A percentile compares a stretch with the other conserved stretches of the same genome.
phyloP scores from a whole-genome alignment of 2,797 vertebrate species.

The Heterohyrax brucei region DNA sequence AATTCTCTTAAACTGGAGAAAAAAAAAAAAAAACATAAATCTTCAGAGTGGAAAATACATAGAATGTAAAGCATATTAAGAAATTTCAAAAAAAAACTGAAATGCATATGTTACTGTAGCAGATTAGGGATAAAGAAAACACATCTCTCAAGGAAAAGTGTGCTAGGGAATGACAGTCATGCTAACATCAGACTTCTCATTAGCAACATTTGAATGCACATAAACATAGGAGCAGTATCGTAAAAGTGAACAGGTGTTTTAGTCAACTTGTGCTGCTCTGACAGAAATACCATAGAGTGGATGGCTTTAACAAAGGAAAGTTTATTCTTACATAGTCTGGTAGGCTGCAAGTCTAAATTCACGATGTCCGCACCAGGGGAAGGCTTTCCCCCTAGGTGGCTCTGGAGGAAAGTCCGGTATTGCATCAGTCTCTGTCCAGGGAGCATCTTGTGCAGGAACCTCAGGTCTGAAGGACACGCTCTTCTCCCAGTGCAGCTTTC shows the following conservation, averaged over 20 bases:
- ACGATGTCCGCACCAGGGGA: too few species aligned
- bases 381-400: too few species aligned
- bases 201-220: neutral
- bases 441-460: too few species aligned
- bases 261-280: too few species aligned
- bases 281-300: too few species aligned
- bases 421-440: too few species aligned
- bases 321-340: too few species aligned
- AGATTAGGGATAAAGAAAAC: neutral
- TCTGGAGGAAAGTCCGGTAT: too few species aligned
- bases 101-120: neutral
- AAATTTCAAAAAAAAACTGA: neutral
- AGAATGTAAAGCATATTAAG: neutral
- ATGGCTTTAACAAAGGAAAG: too few species aligned
- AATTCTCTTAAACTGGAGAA: neutral
- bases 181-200: neutral
- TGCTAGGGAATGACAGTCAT: neutral
- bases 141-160: neutral
- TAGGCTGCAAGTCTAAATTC: too few species aligned
- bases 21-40: neutral
- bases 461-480: too few species aligned
- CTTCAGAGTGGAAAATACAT: neutral
- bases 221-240: neutral
- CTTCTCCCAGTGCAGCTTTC: too few species aligned
- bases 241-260: neutral